Evolutionary conservation across 1,140 invertebrate genomes (phyloP).

Genomic region (Sitodiplosis mosellana): DNA sequence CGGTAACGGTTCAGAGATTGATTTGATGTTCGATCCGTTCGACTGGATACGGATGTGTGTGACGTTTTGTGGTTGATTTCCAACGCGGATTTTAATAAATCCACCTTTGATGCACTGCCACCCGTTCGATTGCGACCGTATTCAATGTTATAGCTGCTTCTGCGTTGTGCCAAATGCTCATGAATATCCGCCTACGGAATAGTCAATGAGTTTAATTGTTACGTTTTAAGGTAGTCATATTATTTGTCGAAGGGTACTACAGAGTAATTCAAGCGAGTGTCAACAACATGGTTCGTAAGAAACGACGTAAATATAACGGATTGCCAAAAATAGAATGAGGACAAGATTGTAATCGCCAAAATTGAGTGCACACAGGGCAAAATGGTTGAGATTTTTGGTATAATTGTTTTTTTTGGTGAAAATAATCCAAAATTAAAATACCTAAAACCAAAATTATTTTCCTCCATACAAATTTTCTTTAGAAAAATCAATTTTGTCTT

Average conservation of each 20-base stretch:
- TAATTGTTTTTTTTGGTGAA: too few species aligned
- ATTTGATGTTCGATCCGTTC: slow-evolving; percentile 28
- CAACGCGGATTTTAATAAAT: slow-evolving; percentile 38
- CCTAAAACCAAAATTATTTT: too few species aligned
- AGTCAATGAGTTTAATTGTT: neutral
- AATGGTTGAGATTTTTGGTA: too few species aligned
- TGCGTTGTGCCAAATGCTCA: slow-evolving; percentile 23
- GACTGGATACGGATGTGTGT: slow-evolving; percentile 24
- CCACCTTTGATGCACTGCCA: slow-evolving; percentile 40
- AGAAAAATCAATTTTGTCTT: too few species aligned
- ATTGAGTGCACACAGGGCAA: too few species aligned
- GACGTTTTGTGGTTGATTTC: slow-evolving; percentile 37
- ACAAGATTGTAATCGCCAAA: too few species aligned
- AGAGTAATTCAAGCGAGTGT: neutral
- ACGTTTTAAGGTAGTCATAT: too few species aligned
- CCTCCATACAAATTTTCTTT: too few species aligned
- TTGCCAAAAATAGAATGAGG: too few species aligned
- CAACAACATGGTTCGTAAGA: neutral
- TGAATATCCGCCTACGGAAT: slow-evolving; percentile 19
- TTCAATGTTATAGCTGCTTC: slow-evolving; percentile 25
- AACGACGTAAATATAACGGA: too few species aligned
- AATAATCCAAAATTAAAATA: too few species aligned
- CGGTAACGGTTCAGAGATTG: slow-evolving; percentile 28
- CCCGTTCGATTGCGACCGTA: slow-evolving; percentile 16
- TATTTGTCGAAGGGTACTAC: too few species aligned